Conservation (phyloP, 2,113 vertebrate genomes). For the Lophius piscatorius region DNA sequence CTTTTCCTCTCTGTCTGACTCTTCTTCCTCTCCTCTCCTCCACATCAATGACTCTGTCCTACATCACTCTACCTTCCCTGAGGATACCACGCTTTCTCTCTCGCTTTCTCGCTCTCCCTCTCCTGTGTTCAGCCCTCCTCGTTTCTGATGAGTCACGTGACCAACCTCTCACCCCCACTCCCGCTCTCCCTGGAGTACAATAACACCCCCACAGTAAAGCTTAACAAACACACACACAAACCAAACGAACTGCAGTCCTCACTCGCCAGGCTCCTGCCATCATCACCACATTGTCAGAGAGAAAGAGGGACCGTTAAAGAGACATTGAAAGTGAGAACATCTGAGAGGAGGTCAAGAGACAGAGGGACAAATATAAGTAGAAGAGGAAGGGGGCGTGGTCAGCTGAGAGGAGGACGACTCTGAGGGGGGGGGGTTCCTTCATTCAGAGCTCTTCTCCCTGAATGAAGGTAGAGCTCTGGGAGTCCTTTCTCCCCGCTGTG, state of each 20-base stretch:
- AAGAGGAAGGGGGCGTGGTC: conserved; percentile 19
- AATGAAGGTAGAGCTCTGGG: conserved; percentile 77
- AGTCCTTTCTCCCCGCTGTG: conserved; percentile 66
- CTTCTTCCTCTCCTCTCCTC: conserved; percentile 11
- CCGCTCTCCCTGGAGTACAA: conserved; percentile 42
- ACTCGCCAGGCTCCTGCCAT: conserved; percentile 9
- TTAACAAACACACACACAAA: conserved; percentile 12
- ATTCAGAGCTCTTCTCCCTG: conserved; percentile 68
- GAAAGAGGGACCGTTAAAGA: conserved; percentile 26
- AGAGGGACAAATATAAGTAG: conserved; percentile 34
- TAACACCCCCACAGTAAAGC: conserved; percentile 61
- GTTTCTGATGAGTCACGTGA: conserved; percentile 67
- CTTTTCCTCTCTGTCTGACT: neutral
- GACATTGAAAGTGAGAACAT: conserved; percentile 8
- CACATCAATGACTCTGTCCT: conserved; percentile 59
- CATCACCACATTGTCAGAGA: conserved; percentile 24
- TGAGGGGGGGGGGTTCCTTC: conserved; percentile 24
- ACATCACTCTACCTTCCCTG: conserved; percentile 56
- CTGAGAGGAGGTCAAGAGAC: conserved; percentile 51
- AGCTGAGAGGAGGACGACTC: conserved; percentile 1
- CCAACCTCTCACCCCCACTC: conserved; percentile 20
- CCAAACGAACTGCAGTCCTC: conserved; percentile 8
- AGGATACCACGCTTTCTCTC: conserved; percentile 56
- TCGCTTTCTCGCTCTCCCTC: neutral
- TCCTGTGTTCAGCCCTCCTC: conserved; percentile 24